Evolutionary conservation across 2,888 invertebrate genomes (phyloP), one percentile per base, ranked within the genome.

Genomic region (Phalera bucephala): DNA sequence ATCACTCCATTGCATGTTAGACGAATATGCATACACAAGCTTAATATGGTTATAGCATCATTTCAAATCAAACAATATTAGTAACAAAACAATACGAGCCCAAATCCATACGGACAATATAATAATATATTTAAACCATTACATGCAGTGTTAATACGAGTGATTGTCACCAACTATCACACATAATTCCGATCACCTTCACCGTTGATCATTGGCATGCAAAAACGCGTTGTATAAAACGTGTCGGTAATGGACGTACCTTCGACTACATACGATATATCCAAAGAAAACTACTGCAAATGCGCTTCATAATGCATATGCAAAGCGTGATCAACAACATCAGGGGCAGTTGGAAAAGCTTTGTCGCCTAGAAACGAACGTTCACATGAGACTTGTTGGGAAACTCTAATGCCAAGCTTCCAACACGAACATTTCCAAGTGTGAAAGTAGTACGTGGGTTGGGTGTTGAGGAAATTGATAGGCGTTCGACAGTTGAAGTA

Each of bases 251-350:
- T 84, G 86, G 86, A 88, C 89, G 86, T 90, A 90, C 90, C 90
- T 90, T 90, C 77, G 79, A 85, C 90, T 90, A 90, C 87, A 90
- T 84, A 79, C 89, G 90, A 84, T 90, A 90, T 76, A 91, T 91
- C 90, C 90, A 91, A 85, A 90, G 90, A 88, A 91, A 88, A 90
- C 89, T 91, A 91, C 89, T 89, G 90, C 90, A 91, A 77, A 91
- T 90, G 87, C 90, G 89, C 90, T 90, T 91, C 90, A 91, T 89
- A 77, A 91, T 90, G 90, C 89, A 90, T 80, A 91, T 90, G 90
- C 90, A 91, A 91, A 91, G 90, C 87, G 90, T 90, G 89, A 91
- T 82, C 88, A 90, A 90, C 89, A 90, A 90, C 90, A 90, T 90
- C 90, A 90, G 86, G 81, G 90, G 90, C 80, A 90, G 81, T 89